phyloP scores from a whole-genome alignment of 2,113 vertebrate genomes.

The Eulemur rufifrons region DNA sequence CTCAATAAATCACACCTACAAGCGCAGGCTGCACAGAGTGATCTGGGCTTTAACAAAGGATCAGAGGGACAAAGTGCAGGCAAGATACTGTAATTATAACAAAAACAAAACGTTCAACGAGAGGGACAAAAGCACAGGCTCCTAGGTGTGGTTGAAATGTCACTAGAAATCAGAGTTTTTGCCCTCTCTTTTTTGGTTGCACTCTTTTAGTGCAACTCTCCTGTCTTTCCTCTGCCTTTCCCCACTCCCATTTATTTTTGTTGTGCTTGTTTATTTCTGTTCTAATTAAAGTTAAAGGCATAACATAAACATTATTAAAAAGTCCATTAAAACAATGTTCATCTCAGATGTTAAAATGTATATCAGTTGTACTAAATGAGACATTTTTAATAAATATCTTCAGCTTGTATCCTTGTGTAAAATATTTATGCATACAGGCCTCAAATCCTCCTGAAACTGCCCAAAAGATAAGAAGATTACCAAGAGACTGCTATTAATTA shows the following conservation, averaged over 20 bases:
- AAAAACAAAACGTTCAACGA: conserved; percentile 84
- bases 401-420: neutral
- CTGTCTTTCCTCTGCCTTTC: neutral
- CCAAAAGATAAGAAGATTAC: conserved; percentile 52
- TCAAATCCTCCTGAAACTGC: conserved; percentile 16
- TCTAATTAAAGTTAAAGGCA: neutral
- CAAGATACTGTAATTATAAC: conserved; percentile 88
- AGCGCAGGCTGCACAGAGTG: conserved; percentile 83
- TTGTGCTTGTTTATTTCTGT: conserved; percentile 16
- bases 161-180: conserved; percentile 73
- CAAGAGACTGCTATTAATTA: conserved; percentile 40
- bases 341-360: conserved; percentile 4
- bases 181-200: conserved; percentile 63
- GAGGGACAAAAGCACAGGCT: conserved; percentile 71
- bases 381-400: neutral
- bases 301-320: neutral
- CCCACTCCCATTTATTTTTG: neutral
- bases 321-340: neutral
- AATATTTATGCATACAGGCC: neutral
- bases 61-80: conserved; percentile 89
- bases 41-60: conserved; percentile 88
- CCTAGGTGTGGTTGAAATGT: conserved; percentile 77
- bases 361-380: neutral
- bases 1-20: conserved; percentile 91
- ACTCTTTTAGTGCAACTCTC: neutral